Percentiles rank a stretch among this genome's conserved stretches.
phyloP scores from a whole-genome alignment of 2,888 invertebrate species.

The Rhingia rostrata region DNA sequence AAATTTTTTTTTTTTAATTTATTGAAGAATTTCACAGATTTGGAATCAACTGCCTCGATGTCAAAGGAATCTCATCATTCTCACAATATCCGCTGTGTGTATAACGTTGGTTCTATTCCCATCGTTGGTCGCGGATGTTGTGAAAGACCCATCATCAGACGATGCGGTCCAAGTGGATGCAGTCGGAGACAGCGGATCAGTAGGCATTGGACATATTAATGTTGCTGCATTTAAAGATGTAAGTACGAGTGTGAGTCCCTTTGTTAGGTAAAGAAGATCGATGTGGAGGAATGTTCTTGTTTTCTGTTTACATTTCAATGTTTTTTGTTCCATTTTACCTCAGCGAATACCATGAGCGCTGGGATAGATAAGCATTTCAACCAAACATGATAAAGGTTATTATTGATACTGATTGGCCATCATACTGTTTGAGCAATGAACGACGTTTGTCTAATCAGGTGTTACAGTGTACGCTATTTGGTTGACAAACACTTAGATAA shows the following conservation, averaged over 20 bases:
- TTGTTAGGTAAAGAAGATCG: not conserved
- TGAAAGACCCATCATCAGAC: conserved; percentile 55
- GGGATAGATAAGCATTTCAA: conserved; percentile 3
- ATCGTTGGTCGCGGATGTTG: conserved; percentile 79
- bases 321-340: not conserved
- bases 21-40: conserved; percentile 84
- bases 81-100: conserved; percentile 85
- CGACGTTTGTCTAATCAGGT: conserved; percentile 57
- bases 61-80: conserved; percentile 90
- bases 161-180: conserved; percentile 30
- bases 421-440: conserved; percentile 8
- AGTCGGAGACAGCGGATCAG: conserved; percentile 29
- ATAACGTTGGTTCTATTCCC: conserved; percentile 86
- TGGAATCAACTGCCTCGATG: conserved; percentile 94
- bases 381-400: conserved; percentile 2
- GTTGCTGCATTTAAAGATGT: conserved; percentile 72
- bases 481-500: conserved; percentile 21
- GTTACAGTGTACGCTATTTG: not conserved
- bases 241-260: conserved; percentile 19
- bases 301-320: conserved; percentile 16
- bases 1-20: not conserved
- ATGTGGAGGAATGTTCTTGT: not conserved
- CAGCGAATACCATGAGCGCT: not conserved
- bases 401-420: conserved; percentile 22
- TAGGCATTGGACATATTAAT: conserved; percentile 66